Evolutionary conservation across 2,888 invertebrate genomes (phyloP).

Genomic region (Didymodactylos carnosus): DNA sequence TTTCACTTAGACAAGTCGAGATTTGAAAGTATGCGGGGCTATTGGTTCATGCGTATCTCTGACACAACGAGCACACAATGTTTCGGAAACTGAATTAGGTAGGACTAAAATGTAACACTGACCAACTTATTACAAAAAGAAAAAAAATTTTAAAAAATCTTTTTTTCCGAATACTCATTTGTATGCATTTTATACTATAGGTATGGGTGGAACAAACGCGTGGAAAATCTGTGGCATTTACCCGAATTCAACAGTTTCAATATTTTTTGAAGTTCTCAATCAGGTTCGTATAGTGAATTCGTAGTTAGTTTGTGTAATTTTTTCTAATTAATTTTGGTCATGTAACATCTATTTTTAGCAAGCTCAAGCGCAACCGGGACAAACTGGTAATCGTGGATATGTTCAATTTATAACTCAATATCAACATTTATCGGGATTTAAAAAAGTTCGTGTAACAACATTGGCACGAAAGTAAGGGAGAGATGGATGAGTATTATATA

Average conservation of each 20-base stretch:
- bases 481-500: background rate
- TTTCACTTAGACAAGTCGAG: slow-evolving; percentile 52
- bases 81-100: slow-evolving; percentile 7
- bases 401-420: slow-evolving; percentile 96
- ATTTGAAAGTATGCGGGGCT: slow-evolving; percentile 78
- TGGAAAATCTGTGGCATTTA: slow-evolving; percentile 92
- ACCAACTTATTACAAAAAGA: slow-evolving; percentile 41
- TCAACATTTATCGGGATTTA: slow-evolving; percentile 84
- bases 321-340: slow-evolving; percentile 4
- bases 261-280: slow-evolving; percentile 84
- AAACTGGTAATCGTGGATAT: slow-evolving; percentile 71
- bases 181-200: too few species aligned
- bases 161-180: slow-evolving; percentile 75
- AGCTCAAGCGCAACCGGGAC: slow-evolving; percentile 57
- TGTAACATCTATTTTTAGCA: slow-evolving; percentile 76
- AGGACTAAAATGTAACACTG: background rate
- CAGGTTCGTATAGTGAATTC: background rate
- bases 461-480: slow-evolving; percentile 63
- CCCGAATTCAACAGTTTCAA: slow-evolving; percentile 70
- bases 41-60: slow-evolving; percentile 88
- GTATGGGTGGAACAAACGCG: slow-evolving; percentile 85
- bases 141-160: too few species aligned
- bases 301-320: background rate
- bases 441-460: slow-evolving; percentile 82
- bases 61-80: slow-evolving; percentile 6